phyloP scores from a whole-genome alignment of 2,888 invertebrate species.

The Agonum fuliginosum region DNA sequence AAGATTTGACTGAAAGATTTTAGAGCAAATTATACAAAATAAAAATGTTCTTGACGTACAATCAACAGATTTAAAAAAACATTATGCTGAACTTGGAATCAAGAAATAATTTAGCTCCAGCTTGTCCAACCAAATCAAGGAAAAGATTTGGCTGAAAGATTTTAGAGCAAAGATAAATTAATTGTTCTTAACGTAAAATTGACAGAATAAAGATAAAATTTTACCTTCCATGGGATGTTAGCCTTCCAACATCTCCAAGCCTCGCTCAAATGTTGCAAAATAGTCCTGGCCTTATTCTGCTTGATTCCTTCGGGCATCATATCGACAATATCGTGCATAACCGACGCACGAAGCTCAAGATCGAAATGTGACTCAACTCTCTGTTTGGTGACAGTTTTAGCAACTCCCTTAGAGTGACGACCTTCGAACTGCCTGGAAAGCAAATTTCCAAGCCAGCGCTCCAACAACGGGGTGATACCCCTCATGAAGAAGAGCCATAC shows the following conservation, averaged over 20 bases:
- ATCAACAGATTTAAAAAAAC: background rate
- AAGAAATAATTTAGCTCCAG: background rate
- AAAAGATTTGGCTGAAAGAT: too few relatives aligned
- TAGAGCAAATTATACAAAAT: too few relatives aligned
- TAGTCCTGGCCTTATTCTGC: slow-evolving; percentile 99
- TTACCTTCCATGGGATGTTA: slow-evolving; percentile 99
- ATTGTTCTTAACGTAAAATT: background rate
- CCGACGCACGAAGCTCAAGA: slow-evolving; percentile 97
- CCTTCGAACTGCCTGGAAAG: slow-evolving; percentile 99
- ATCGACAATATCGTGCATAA: slow-evolving; percentile 98
- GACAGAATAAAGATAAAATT: background rate
- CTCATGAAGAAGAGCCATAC: slow-evolving; percentile 99
- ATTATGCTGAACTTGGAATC: background rate
- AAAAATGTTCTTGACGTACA: background rate
- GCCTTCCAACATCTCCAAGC: slow-evolving; percentile 99
- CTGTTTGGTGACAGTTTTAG: slow-evolving; percentile 99
- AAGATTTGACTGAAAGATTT: too few relatives aligned
- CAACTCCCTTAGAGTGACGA: slow-evolving; percentile 99
- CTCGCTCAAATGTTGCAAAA: slow-evolving; percentile 98
- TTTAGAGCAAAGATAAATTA: too few relatives aligned
- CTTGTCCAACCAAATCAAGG: slow-evolving; percentile 58
- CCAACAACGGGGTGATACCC: slow-evolving; percentile 97
- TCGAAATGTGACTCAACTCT: slow-evolving; percentile 99
- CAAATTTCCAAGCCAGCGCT: slow-evolving; percentile 99
- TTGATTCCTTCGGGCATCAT: slow-evolving; percentile 99